Evolutionary conservation across 2,888 invertebrate genomes (phyloP).

Genomic region (Piscicola geometra): DNA sequence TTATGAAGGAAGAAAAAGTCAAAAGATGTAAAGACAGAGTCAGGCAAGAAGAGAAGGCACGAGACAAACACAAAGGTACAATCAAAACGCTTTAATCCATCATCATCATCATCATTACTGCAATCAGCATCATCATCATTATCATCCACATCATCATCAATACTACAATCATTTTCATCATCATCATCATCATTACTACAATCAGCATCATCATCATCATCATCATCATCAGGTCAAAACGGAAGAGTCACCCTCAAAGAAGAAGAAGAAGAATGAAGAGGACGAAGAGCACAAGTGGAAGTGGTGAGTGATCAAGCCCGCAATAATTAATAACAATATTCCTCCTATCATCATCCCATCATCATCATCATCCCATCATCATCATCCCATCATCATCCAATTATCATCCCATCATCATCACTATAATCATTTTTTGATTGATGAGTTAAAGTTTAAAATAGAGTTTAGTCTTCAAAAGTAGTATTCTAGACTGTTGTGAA

Average conservation of each 20-base stretch:
- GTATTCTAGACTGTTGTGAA: not conserved
- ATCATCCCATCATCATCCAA: too few species aligned
- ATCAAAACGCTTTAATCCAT: constrained; percentile 4
- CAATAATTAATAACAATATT: too few species aligned
- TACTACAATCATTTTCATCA: not conserved
- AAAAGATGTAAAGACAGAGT: not conserved
- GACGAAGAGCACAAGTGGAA: constrained; percentile 50
- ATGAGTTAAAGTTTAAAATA: not conserved
- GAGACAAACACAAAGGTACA: constrained; percentile 18
- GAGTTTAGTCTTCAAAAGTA: not conserved
- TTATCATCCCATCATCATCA: too few species aligned
- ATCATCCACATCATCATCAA: not conserved
- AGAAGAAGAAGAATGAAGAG: constrained; percentile 44
- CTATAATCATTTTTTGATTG: too few species aligned
- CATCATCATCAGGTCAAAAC: constrained; percentile 34
- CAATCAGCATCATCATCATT: not conserved
- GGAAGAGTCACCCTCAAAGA: constrained; percentile 46
- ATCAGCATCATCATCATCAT: too few species aligned
- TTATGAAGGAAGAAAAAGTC: constrained; percentile 21
- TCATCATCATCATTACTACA: too few species aligned
- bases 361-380: too few species aligned
- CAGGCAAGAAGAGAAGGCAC: constrained; percentile 5
- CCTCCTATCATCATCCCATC: too few species aligned
- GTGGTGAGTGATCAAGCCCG: constrained; percentile 37
- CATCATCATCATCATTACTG: not conserved